Conservation (phyloP, 2,113 vertebrate species). For the Cyrtonyx montezumae region DNA sequence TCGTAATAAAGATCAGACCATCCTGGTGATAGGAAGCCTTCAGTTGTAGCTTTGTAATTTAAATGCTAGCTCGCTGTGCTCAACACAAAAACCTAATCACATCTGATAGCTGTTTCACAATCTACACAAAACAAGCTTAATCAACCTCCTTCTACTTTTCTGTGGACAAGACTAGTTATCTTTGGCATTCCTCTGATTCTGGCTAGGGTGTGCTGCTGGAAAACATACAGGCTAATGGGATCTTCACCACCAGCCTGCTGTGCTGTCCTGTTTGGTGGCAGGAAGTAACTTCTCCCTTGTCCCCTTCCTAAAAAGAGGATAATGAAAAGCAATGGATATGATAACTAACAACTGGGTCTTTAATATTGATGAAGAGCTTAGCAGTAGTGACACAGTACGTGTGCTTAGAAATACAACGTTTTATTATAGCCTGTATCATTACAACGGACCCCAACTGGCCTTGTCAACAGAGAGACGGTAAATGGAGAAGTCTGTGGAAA, state of each 20-base stretch:
- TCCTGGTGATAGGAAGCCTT: neutral
- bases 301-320: neutral
- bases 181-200: rapidly evolving
- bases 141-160: neutral
- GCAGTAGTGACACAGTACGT: neutral
- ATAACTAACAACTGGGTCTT: constrained; percentile 20
- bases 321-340: neutral
- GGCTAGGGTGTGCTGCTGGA: neutral
- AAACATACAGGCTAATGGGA: neutral
- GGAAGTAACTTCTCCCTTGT: neutral
- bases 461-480: neutral
- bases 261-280: neutral
- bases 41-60: neutral
- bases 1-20: neutral
- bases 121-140: neutral
- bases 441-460: neutral
- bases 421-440: neutral
- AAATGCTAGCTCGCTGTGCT: neutral
- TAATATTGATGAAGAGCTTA: constrained; percentile 31
- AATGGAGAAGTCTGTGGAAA: neutral
- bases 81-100: neutral
- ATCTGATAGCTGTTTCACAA: neutral
- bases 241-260: neutral
- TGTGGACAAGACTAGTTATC: rapidly evolving
- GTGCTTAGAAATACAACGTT: neutral